Percentiles rank a stretch among this genome's conserved stretches.
These are phyloP conservation scores for Torymus auratus DNA, from an alignment of 2,888 invertebrate species.

Conservation along the genomic window DNA sequence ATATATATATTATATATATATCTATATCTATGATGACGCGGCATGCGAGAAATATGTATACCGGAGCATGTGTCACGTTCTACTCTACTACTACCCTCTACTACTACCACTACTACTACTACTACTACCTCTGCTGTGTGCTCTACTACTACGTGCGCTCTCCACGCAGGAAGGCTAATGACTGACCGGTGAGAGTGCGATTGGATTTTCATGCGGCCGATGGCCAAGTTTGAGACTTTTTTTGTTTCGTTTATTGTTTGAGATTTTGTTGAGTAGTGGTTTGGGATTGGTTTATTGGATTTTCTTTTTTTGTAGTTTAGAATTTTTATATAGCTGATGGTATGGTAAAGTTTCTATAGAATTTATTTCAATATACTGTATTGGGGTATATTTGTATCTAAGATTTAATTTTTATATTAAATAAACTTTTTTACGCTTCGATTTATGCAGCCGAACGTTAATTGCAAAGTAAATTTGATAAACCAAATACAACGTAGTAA, in stretches of 20 bases:
- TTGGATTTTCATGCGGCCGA: slow-evolving; percentile 36
- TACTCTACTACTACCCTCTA: slow-evolving; percentile 39
- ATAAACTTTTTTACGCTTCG: too few relatives aligned
- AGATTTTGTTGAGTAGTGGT: too few relatives aligned
- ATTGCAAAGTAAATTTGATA: too few relatives aligned
- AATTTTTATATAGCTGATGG: too few relatives aligned
- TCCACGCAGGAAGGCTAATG: slow-evolving; percentile 48
- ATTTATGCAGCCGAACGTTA: too few relatives aligned
- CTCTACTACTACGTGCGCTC: slow-evolving; percentile 12
- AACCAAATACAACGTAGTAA: too few relatives aligned
- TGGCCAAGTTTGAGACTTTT: not conserved
- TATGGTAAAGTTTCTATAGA: too few relatives aligned
- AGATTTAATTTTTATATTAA: too few relatives aligned
- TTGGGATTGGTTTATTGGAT: too few relatives aligned
- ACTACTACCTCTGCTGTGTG: slow-evolving; percentile 20
- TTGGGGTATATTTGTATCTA: too few relatives aligned
- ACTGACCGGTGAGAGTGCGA: slow-evolving; percentile 57
- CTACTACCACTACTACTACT: slow-evolving; percentile 35
- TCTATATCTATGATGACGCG: not conserved
- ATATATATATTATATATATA: too few relatives aligned
- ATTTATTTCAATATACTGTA: too few relatives aligned
- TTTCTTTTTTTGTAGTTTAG: not conserved
- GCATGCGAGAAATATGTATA: slow-evolving; percentile 46
- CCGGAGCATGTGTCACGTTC: slow-evolving; percentile 54
- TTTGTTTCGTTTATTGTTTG: slow-evolving; percentile 25